phyloP scores from a whole-genome alignment of 2,113 vertebrate species.

The Lepisosteus osseus region DNA sequence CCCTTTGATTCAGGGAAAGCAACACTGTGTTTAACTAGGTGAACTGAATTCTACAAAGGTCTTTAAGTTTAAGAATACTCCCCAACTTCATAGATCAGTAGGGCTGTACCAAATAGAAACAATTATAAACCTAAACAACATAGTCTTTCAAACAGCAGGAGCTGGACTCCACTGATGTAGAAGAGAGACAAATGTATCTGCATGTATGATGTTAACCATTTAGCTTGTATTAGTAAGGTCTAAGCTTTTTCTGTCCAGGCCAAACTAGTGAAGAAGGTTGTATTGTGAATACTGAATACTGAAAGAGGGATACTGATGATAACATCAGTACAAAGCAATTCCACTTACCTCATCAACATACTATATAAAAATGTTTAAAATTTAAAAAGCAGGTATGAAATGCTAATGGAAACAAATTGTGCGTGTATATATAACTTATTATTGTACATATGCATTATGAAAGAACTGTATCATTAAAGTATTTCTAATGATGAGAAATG shows the following conservation, averaged over 20 bases:
- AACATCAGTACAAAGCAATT: background rate
- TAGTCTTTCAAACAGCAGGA: constrained; percentile 23
- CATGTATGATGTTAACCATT: constrained; percentile 28
- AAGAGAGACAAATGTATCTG: constrained; percentile 31
- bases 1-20: too few species aligned
- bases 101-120: background rate
- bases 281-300: constrained; percentile 12
- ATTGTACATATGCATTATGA: constrained; percentile 68
- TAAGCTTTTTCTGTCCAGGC: background rate
- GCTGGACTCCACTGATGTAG: constrained; percentile 51
- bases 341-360: constrained; percentile 52
- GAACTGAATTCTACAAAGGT: too few species aligned
- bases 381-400: too few species aligned
- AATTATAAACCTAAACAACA: background rate
- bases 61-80: too few species aligned
- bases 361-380: too few species aligned
- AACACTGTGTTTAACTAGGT: too few species aligned
- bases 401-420: too few species aligned
- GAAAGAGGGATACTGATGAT: too few species aligned
- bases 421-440: constrained; percentile 71
- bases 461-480: constrained; percentile 47
- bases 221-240: constrained; percentile 24
- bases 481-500: background rate
- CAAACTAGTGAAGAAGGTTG: too few species aligned
- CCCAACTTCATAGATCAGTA: too few species aligned